These are phyloP conservation scores for Uropetala carovei DNA, from an alignment of 2,888 invertebrate genomes.

Conservation along the genomic window DNA sequence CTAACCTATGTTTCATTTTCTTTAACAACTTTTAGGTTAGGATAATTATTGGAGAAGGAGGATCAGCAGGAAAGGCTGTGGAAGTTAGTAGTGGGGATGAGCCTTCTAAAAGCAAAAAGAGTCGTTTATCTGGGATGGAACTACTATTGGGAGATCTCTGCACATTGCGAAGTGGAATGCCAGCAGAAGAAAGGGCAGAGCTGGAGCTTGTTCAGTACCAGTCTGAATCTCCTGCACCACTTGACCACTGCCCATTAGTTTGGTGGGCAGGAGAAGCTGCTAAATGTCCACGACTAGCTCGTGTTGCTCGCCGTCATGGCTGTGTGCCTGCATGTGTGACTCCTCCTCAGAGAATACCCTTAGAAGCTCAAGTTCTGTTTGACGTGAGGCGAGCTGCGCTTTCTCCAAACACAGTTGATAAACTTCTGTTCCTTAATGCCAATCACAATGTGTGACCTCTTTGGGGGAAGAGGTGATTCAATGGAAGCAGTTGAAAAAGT, in stretches of 20 bases:
- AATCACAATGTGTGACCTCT: slow-evolving; percentile 70
- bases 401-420: slow-evolving; percentile 74
- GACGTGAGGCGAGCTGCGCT: slow-evolving; percentile 73
- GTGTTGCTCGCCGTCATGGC: slow-evolving; percentile 74
- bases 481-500: not conserved
- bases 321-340: slow-evolving; percentile 75
- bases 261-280: slow-evolving; percentile 74
- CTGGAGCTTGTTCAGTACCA: slow-evolving; percentile 76
- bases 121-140: slow-evolving; percentile 75
- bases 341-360: slow-evolving; percentile 74
- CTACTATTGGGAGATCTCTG: slow-evolving; percentile 74
- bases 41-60: slow-evolving; percentile 52
- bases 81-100: slow-evolving; percentile 69
- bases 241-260: slow-evolving; percentile 75
- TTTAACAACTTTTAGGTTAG: not conserved
- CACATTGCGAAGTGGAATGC: slow-evolving; percentile 73
- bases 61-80: slow-evolving; percentile 14
- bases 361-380: slow-evolving; percentile 73
- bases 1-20: no score
- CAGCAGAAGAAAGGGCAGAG: slow-evolving; percentile 74
- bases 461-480: not conserved
- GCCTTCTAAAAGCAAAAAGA: slow-evolving; percentile 72
- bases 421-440: slow-evolving; percentile 74
- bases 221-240: slow-evolving; percentile 74
- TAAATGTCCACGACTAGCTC: slow-evolving; percentile 75